Evolutionary conservation across 2,888 invertebrate species (phyloP).

Genomic region (Scelioninae gen. 1): DNA sequence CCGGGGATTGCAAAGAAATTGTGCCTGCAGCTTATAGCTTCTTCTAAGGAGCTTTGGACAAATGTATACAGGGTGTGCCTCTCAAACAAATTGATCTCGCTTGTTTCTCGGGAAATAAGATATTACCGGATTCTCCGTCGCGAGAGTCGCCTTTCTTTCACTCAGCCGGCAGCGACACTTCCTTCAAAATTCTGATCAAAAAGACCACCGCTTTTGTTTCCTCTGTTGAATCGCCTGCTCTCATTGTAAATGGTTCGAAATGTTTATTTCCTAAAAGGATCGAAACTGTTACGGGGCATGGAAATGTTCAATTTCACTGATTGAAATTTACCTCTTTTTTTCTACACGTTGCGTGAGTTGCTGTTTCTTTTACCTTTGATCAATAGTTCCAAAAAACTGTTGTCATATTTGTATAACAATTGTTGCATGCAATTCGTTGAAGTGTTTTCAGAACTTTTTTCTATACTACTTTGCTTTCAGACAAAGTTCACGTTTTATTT

Average conservation of each 20-base stretch:
- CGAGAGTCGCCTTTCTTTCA: neutral
- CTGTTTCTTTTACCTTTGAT: too few species aligned
- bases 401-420: too few species aligned
- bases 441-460: too few species aligned
- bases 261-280: slow-evolving; percentile 32
- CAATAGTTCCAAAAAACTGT: too few species aligned
- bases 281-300: slow-evolving; percentile 15
- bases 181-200: slow-evolving; percentile 32
- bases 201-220: slow-evolving; percentile 27
- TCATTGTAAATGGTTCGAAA: neutral
- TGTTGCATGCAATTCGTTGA: too few species aligned
- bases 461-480: too few species aligned
- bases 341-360: too few species aligned
- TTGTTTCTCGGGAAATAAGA: slow-evolving; percentile 55
- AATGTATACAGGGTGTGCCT: slow-evolving; percentile 63
- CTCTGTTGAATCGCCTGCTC: slow-evolving; percentile 18
- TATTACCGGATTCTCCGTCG: slow-evolving; percentile 48
- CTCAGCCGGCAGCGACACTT: slow-evolving; percentile 7
- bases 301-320: too few species aligned
- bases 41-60: slow-evolving; percentile 60
- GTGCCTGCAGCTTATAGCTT: slow-evolving; percentile 50
- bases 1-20: slow-evolving; percentile 69
- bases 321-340: too few species aligned
- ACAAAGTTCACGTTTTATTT: too few species aligned
- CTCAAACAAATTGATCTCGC: slow-evolving; percentile 62